These are phyloP conservation scores for Maccullochella peelii DNA, from an alignment of 2,113 vertebrate species.

Conservation along the genomic window DNA sequence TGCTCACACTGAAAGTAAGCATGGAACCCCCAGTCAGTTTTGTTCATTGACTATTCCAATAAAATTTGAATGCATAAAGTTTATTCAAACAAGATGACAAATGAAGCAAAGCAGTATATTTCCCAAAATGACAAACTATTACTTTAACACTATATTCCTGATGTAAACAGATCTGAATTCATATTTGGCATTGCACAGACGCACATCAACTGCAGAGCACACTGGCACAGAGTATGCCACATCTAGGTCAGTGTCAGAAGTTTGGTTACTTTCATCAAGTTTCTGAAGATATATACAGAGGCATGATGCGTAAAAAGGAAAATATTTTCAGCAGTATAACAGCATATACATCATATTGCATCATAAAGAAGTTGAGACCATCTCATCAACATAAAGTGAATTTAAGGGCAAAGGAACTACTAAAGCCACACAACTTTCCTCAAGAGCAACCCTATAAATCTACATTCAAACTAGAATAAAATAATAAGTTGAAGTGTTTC, in stretches of 20 bases:
- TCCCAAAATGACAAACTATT: not conserved
- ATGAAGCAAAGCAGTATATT: not conserved
- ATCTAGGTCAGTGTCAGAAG: not conserved
- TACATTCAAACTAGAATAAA: not conserved
- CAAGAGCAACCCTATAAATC: not conserved
- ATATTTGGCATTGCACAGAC: not conserved
- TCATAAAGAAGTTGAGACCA: not conserved
- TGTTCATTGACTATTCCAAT: no score
- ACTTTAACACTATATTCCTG: not conserved
- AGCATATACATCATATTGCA: not conserved
- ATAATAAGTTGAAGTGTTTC: not conserved
- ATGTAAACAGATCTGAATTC: not conserved
- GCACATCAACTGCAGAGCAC: constrained; percentile 1
- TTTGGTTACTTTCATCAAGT: not conserved
- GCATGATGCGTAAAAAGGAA: not conserved
- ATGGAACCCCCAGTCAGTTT: no score
- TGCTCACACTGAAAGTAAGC: not conserved
- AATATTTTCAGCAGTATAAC: not conserved
- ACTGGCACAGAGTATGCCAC: not conserved
- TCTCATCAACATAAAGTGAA: not conserved
- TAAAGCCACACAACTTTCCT: not conserved
- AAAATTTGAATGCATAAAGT: no score
- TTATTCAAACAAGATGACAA: no score
- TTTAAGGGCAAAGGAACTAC: not conserved
- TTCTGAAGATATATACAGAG: not conserved